Conservation (phyloP, 2,888 invertebrate species). For the Drosophila tripunctata region DNA sequence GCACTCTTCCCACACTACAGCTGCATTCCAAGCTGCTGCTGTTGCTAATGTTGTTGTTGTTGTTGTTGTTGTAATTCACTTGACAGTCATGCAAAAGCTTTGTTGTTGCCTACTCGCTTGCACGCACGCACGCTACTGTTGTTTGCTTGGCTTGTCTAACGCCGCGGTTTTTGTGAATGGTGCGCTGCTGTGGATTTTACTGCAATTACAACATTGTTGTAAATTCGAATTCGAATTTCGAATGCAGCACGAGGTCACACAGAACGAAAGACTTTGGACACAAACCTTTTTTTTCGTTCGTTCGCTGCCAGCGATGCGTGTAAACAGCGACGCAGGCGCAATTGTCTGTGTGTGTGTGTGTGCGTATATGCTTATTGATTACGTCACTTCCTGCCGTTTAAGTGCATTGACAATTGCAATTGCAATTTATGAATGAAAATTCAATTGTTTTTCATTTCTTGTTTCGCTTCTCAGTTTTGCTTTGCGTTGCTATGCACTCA, state of each 20-base stretch:
- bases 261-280: conserved; percentile 73
- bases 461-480: neutral
- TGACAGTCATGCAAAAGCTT: neutral
- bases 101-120: neutral
- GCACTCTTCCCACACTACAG: neutral
- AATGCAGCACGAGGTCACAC: conserved; percentile 70
- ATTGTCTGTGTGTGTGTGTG: conserved; percentile 2
- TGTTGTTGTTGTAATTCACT: neutral
- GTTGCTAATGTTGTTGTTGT: no score
- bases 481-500: no score
- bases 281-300: conserved; percentile 53
- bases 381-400: conserved; percentile 48
- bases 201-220: conserved; percentile 16
- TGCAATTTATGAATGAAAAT: conserved; percentile 48
- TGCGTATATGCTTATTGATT: conserved; percentile 13
- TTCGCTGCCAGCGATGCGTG: conserved; percentile 53
- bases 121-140: no score
- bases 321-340: conserved; percentile 32
- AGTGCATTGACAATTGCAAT: conserved; percentile 33
- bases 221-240: conserved; percentile 27
- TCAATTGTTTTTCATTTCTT: neutral
- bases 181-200: conserved; percentile 6
- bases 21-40: conserved; percentile 6
- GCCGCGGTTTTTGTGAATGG: conserved; percentile 42
- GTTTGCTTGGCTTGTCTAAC: neutral